Conservation (phyloP, 2,797 vertebrate genomes). For the Heliangelus exortis region DNA sequence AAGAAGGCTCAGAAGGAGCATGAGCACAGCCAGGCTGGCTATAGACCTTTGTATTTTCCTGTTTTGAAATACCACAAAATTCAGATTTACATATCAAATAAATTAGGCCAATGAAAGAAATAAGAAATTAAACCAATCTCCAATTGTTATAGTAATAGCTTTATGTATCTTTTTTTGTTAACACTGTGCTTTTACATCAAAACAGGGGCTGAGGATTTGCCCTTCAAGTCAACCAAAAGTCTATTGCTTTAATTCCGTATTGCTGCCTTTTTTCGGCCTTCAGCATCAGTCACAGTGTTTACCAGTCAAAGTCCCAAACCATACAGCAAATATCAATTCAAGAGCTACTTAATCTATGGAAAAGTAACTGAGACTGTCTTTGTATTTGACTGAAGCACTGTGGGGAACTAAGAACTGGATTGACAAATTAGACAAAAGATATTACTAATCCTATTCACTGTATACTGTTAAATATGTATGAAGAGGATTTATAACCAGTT, state of each 20-base stretch:
- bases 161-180: constrained; percentile 16
- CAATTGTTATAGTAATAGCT: neutral
- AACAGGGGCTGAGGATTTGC: constrained; percentile 39
- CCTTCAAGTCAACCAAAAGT: constrained; percentile 52
- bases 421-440: constrained; percentile 73
- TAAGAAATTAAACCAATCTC: neutral
- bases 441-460: constrained; percentile 71
- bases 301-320: constrained; percentile 66
- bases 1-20: neutral
- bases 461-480: constrained; percentile 69
- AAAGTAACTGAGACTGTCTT: constrained; percentile 68
- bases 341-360: constrained; percentile 69
- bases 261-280: constrained; percentile 62
- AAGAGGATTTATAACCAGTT: constrained; percentile 69
- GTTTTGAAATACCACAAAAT: neutral
- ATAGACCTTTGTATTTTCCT: neutral
- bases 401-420: constrained; percentile 64
- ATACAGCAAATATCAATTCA: constrained; percentile 71
- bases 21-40: neutral
- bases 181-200: constrained; percentile 6
- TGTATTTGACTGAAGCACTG: constrained; percentile 62
- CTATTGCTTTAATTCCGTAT: constrained; percentile 60
- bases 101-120: constrained; percentile 16
- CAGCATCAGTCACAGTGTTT: constrained; percentile 66
- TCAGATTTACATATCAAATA: neutral